A percentile compares a stretch with the other conserved stretches of the same genome.
Evolutionary conservation across 1,140 invertebrate genomes (phyloP).

Genomic region (Drosophila willistoni): DNA sequence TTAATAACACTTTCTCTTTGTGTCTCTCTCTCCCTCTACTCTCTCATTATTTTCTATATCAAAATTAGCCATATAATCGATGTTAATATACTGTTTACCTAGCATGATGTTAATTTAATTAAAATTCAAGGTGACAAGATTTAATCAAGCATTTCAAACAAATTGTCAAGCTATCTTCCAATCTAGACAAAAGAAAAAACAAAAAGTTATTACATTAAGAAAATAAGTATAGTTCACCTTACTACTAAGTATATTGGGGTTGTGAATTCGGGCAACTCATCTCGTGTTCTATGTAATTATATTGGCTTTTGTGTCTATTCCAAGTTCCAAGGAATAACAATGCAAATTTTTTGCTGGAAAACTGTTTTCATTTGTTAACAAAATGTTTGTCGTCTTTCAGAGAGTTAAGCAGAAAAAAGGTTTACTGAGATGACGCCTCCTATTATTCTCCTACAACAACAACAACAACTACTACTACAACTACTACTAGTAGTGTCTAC

Average conservation of each 20-base stretch:
- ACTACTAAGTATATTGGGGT: too few relatives aligned
- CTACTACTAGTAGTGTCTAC: background rate
- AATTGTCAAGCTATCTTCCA: background rate
- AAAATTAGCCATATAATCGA: too few relatives aligned
- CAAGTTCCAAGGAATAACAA: background rate
- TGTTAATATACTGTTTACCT: background rate
- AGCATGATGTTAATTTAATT: background rate
- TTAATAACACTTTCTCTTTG: too few relatives aligned
- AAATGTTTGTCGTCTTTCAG: background rate
- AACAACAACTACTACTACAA: background rate
- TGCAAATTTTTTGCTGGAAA: background rate
- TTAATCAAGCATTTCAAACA: background rate
- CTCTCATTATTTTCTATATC: background rate
- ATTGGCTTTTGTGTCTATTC: background rate
- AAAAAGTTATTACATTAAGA: too few relatives aligned
- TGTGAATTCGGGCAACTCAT: background rate
- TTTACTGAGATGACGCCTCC: background rate
- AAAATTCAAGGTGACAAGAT: background rate
- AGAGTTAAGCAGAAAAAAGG: slow-evolving; percentile 2
- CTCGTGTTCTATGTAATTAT: slow-evolving; percentile 1
- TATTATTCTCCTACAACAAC: background rate
- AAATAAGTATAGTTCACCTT: too few relatives aligned
- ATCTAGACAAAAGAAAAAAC: background rate
- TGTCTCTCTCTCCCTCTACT: too few relatives aligned
- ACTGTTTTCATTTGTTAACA: slow-evolving; percentile 11